These are phyloP conservation scores for Dryobota labecula DNA, from an alignment of 2,888 invertebrate genomes.

Conservation along the genomic window DNA sequence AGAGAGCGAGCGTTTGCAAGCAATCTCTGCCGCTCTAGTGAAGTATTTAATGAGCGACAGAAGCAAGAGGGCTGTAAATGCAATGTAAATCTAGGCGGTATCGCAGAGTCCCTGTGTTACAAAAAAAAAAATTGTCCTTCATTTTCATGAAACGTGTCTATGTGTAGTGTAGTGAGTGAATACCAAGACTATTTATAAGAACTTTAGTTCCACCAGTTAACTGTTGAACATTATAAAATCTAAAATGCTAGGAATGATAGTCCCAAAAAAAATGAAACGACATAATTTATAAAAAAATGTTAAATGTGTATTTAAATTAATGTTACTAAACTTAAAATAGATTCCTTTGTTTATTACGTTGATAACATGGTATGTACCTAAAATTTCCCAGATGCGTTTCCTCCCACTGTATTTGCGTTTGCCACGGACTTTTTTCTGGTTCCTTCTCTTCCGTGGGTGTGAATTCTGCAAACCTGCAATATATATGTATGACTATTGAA, in stretches of 20 bases:
- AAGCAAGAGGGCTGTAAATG: neutral
- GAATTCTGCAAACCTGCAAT: conserved; percentile 91
- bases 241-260: neutral
- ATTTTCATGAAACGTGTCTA: neutral
- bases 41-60: conserved; percentile 3
- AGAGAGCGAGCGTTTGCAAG: neutral
- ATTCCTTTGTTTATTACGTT: conserved; percentile 21
- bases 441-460: conserved; percentile 82
- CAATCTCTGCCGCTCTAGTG: neutral
- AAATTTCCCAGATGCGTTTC: conserved; percentile 94
- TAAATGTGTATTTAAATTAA: conserved; percentile 25
- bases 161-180: neutral
- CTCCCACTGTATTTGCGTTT: conserved; percentile 93
- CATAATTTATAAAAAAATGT: neutral
- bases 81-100: neutral
- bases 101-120: neutral
- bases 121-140: neutral
- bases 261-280: conserved; percentile 25
- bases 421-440: conserved; percentile 88
- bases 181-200: neutral
- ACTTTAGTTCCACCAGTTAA: neutral
- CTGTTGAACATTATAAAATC: neutral
- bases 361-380: conserved; percentile 72
- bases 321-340: conserved; percentile 9
- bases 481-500: conserved; percentile 14